Conservation (phyloP, 1,140 invertebrate genomes). For the Sminthurinus signatus region DNA sequence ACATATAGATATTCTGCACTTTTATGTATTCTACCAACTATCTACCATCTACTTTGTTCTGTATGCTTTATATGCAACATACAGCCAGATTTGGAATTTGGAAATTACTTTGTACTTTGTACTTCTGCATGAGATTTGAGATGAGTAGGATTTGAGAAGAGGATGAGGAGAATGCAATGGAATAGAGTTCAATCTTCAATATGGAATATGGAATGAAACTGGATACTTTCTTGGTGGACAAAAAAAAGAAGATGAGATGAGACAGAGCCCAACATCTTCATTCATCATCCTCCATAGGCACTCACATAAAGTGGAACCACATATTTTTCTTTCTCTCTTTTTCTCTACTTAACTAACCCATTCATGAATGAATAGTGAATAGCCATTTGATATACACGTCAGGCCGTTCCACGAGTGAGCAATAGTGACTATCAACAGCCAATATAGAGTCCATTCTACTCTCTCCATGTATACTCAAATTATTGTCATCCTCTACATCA, state of each 20-base stretch:
- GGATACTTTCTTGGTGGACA: constrained; percentile 22
- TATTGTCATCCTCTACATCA: too few relatives aligned
- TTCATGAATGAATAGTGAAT: constrained; percentile 20
- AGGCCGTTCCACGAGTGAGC: not conserved
- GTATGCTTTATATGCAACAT: too few relatives aligned
- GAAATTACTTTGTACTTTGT: too few relatives aligned
- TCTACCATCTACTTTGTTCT: too few relatives aligned
- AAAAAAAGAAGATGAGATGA: constrained; percentile 8
- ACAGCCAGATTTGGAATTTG: too few relatives aligned
- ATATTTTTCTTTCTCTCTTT: not conserved
- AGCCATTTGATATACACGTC: not conserved
- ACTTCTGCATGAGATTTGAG: too few relatives aligned
- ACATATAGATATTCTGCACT: too few relatives aligned
- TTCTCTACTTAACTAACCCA: constrained; percentile 17
- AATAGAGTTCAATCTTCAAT: constrained; percentile 6
- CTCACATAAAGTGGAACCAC: not conserved
- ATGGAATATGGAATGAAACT: constrained; percentile 17
- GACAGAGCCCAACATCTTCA: constrained; percentile 24
- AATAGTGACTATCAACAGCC: not conserved
- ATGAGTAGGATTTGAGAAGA: too few relatives aligned
- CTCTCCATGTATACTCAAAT: not conserved
- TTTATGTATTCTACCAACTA: too few relatives aligned
- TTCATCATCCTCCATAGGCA: constrained; percentile 15
- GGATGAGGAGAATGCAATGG: constrained; percentile 5
- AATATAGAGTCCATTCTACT: constrained; percentile 7